These are phyloP conservation scores for Agapornis canus DNA, from an alignment of 2,797 vertebrate species.

Conservation along the genomic window DNA sequence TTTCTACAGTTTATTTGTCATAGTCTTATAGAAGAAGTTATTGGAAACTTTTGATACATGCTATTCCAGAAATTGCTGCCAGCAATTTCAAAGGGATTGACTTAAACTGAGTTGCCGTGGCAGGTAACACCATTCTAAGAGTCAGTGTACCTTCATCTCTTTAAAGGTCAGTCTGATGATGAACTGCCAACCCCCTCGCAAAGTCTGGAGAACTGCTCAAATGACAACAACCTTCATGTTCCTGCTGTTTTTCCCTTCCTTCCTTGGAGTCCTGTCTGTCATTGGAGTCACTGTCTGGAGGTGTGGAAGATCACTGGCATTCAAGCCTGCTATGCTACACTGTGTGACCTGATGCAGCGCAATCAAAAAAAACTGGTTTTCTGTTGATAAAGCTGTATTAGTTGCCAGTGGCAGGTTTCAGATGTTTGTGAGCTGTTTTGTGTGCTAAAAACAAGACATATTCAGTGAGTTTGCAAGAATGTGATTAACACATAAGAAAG, in stretches of 20 bases:
- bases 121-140: background rate
- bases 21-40: background rate
- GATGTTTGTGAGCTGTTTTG: background rate
- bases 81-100: background rate
- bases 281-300: conserved; percentile 89
- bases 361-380: background rate
- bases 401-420: background rate
- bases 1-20: background rate
- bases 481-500: background rate
- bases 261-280: conserved; percentile 85
- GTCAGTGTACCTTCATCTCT: background rate
- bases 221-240: conserved; percentile 91
- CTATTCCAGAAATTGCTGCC: background rate
- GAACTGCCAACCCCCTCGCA: conserved; percentile 91
- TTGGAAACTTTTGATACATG: background rate
- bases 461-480: background rate
- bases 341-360: background rate
- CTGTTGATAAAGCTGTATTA: rapidly evolving
- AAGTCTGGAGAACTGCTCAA: conserved; percentile 89
- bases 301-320: conserved; percentile 67
- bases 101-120: background rate
- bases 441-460: background rate
- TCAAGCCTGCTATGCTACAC: background rate
- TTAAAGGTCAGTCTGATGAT: conserved; percentile 87
- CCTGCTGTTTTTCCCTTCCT: conserved; percentile 92